phyloP scores from a whole-genome alignment of 2,888 invertebrate genomes.

The Gari tellinella region DNA sequence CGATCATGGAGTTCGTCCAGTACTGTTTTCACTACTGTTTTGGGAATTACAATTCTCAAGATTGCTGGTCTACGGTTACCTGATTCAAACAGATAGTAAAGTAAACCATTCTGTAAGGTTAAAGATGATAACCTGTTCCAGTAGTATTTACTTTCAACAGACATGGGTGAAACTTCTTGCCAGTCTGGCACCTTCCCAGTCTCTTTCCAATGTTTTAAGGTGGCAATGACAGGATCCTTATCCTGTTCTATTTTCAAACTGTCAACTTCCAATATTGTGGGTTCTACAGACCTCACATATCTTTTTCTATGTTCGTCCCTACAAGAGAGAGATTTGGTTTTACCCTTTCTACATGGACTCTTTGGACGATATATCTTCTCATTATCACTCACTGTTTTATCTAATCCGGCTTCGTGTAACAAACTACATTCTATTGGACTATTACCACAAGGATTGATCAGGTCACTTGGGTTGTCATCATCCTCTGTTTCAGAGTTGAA shows the following conservation, averaged over 20 bases:
- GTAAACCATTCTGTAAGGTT: slow-evolving; percentile 7
- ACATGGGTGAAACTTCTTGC: slow-evolving; percentile 13
- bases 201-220: slow-evolving; percentile 23
- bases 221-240: background rate
- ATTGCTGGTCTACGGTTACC: background rate
- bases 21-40: background rate
- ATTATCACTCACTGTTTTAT: too few species aligned
- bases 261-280: too few species aligned
- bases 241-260: too few species aligned
- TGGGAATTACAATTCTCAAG: slow-evolving; percentile 5
- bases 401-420: too few species aligned
- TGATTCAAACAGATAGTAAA: slow-evolving; percentile 22
- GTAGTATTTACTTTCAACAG: slow-evolving; percentile 28
- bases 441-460: too few species aligned
- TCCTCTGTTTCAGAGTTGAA: too few species aligned
- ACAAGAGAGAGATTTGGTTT: too few species aligned
- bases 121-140: slow-evolving; percentile 42
- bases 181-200: slow-evolving; percentile 22
- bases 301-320: too few species aligned
- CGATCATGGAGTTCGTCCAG: slow-evolving; percentile 18
- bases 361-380: background rate
- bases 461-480: too few species aligned
- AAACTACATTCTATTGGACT: too few species aligned
- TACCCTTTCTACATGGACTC: too few species aligned
- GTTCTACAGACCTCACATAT: too few species aligned